Percentiles rank a stretch among this genome's conserved stretches.
phyloP scores from a whole-genome alignment of 2,113 vertebrate genomes.

The Maylandia zebra region DNA sequence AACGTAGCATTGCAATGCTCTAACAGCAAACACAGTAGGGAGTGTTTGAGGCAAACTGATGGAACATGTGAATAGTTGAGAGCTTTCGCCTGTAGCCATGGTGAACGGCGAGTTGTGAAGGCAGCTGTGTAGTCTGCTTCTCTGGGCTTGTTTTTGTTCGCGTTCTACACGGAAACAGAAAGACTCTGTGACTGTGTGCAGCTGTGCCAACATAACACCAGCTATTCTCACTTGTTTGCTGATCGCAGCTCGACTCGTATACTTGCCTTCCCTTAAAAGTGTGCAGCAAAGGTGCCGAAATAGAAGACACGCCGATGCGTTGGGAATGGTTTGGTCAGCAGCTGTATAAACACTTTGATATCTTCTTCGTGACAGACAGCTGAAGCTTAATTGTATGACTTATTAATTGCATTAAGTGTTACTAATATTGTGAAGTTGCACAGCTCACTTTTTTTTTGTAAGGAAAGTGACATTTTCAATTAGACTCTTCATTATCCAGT shows the following conservation, averaged over 20 bases:
- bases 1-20: background rate
- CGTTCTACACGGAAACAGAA: slow-evolving; percentile 31
- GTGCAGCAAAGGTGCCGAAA: background rate
- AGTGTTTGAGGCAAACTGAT: background rate
- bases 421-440: background rate
- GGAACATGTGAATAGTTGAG: slow-evolving; percentile 2
- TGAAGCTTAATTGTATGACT: background rate
- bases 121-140: background rate
- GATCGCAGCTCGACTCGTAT: background rate
- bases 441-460: background rate
- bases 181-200: slow-evolving; percentile 58
- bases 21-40: background rate
- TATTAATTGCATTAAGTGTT: background rate
- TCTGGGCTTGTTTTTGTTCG: background rate
- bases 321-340: background rate
- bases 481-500: background rate
- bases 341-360: background rate
- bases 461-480: background rate
- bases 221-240: slow-evolving; percentile 12
- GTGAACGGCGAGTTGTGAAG: slow-evolving; percentile 7
- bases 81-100: slow-evolving; percentile 19
- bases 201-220: slow-evolving; percentile 40
- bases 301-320: background rate
- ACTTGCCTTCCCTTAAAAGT: background rate
- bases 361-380: background rate